A percentile compares a stretch with the other conserved stretches of the same genome.
Evolutionary conservation across 2,797 vertebrate genomes (phyloP).

Genomic region (Alca torda): DNA sequence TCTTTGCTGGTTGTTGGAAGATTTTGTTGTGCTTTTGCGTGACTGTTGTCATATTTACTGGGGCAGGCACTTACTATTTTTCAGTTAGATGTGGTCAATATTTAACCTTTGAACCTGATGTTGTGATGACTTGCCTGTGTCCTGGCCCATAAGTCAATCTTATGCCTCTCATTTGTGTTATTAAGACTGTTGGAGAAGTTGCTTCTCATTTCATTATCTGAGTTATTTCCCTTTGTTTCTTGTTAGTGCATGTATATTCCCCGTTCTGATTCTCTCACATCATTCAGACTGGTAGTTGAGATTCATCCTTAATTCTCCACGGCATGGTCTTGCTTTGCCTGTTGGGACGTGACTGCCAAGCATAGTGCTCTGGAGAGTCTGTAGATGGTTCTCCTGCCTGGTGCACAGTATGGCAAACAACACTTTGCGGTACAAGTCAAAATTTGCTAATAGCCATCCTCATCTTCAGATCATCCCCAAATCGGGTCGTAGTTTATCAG

Average conservation of each 20-base stretch:
- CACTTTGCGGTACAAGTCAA: neutral
- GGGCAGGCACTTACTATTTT: fast-evolving
- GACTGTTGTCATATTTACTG: neutral
- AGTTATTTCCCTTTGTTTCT: neutral
- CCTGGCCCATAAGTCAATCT: neutral
- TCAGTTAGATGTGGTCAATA: neutral
- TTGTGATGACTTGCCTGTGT: neutral
- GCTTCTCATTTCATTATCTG: neutral
- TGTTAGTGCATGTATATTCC: neutral
- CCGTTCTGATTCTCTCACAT: neutral
- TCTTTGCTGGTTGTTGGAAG: neutral
- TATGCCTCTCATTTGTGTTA: neutral
- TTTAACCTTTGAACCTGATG: neutral
- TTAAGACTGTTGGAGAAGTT: neutral
- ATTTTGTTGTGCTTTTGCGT: neutral
- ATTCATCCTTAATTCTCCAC: neutral
- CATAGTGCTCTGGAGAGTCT: neutral
- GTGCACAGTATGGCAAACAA: fast-evolving
- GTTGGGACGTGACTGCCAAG: neutral
- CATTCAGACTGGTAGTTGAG: neutral
- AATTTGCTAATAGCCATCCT: neutral
- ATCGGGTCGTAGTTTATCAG: neutral
- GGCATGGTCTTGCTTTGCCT: neutral
- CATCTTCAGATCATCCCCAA: neutral
- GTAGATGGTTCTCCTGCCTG: neutral